phyloP scores from a whole-genome alignment of 2,888 invertebrate species.

The Andrena bucephala region DNA sequence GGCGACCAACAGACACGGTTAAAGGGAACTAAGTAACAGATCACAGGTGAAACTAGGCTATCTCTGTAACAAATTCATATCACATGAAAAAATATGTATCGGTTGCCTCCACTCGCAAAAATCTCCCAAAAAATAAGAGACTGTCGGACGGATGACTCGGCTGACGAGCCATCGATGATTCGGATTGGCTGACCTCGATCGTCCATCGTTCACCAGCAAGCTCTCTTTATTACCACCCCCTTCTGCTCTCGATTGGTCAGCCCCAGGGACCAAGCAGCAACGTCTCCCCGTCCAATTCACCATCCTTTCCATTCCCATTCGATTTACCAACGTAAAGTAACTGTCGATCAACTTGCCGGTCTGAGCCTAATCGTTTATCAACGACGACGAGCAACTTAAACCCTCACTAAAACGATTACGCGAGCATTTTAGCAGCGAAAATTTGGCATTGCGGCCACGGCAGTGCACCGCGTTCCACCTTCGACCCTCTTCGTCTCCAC shows the following conservation, averaged over 20 bases:
- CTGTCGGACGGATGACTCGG: conserved; percentile 77
- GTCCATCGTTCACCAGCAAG: background rate
- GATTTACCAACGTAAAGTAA: conserved; percentile 36
- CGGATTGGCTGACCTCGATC: conserved; percentile 64
- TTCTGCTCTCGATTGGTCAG: conserved; percentile 23
- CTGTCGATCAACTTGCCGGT: conserved; percentile 39
- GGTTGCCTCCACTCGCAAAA: conserved; percentile 72
- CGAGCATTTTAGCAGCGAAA: conserved; percentile 63
- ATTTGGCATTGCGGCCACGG: conserved; percentile 71
- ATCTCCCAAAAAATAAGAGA: conserved; percentile 67
- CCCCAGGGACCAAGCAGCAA: conserved; percentile 29
- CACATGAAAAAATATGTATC: conserved; percentile 83
- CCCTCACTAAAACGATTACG: conserved; percentile 70
- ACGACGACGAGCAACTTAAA: conserved; percentile 73
- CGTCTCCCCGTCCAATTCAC: conserved; percentile 3
- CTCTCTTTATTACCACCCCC: background rate
- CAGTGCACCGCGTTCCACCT: conserved; percentile 11
- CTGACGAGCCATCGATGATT: conserved; percentile 67
- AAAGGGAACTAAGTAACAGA: conserved; percentile 75
- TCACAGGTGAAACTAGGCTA: conserved; percentile 82
- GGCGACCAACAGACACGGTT: conserved; percentile 64
- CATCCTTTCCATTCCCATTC: background rate
- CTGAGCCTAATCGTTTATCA: conserved; percentile 67
- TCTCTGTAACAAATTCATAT: conserved; percentile 81
- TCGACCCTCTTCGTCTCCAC: background rate